Conservation (phyloP, 1,140 invertebrate genomes). For the Tetragonula clypearis region DNA sequence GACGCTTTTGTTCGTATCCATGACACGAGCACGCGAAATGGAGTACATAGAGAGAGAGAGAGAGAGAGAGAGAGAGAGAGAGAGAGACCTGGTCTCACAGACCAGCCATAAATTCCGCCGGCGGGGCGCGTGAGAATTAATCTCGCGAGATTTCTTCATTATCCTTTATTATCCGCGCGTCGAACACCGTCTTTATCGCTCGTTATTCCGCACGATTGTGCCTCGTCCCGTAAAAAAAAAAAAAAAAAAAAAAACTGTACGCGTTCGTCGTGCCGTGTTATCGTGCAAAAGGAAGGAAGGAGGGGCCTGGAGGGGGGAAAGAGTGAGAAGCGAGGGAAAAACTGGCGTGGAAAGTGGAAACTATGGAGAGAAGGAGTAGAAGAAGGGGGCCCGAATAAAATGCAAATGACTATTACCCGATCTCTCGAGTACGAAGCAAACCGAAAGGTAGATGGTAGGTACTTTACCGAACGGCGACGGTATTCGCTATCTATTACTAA, state of each 20-base stretch:
- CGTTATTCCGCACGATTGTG: conserved; percentile 28
- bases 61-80: not conserved
- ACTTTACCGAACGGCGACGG: conserved; percentile 42
- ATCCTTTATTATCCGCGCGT: not conserved
- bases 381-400: conserved; percentile 51
- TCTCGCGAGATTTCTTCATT: conserved; percentile 22
- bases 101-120: conserved; percentile 8
- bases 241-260: not conserved
- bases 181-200: conserved; percentile 15
- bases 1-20: not conserved
- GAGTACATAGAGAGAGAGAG: not conserved
- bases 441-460: conserved; percentile 10
- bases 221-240: not conserved
- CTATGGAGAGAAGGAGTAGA: not conserved
- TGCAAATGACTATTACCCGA: conserved; percentile 62
- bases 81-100: not conserved
- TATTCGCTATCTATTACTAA: conserved; percentile 60
- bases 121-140: conserved; percentile 14
- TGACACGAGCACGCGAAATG: not conserved
- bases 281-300: not conserved
- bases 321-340: not conserved
- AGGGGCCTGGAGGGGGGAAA: no score
- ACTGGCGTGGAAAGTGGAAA: not conserved
- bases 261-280: not conserved
- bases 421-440: conserved; percentile 53